Conservation (phyloP, 2,113 vertebrate species). For the Nerophis lumbriciformis region DNA sequence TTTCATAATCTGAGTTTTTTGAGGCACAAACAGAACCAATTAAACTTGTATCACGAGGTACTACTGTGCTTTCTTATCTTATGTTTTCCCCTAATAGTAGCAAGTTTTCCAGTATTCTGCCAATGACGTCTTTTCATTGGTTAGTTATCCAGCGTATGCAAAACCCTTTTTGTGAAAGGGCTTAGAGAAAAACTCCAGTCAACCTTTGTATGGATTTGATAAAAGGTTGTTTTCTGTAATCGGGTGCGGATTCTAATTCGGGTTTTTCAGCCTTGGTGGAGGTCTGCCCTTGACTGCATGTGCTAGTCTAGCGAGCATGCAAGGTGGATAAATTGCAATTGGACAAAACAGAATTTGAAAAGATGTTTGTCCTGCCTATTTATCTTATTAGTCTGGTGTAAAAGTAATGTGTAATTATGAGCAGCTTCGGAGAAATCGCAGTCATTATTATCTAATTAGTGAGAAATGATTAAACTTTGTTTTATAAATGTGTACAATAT, state of each 20-base stretch:
- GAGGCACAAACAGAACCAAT: too few relatives aligned
- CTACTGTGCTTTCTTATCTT: too few relatives aligned
- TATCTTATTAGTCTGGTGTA: background rate
- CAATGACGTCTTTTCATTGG: too few relatives aligned
- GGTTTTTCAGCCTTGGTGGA: background rate
- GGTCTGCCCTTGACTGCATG: background rate
- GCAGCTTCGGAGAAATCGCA: background rate
- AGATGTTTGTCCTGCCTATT: background rate
- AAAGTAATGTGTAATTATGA: background rate
- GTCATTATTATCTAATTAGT: background rate
- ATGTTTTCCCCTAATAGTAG: too few relatives aligned
- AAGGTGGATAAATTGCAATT: constrained; percentile 6
- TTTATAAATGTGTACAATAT: background rate
- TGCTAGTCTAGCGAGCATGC: background rate
- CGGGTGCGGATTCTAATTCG: constrained; percentile 1
- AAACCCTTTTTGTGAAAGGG: too few relatives aligned
- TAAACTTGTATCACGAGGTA: too few relatives aligned
- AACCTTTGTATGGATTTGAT: background rate
- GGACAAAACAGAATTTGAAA: background rate
- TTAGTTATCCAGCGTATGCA: too few relatives aligned
- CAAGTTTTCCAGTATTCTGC: too few relatives aligned
- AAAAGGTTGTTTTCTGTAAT: background rate
- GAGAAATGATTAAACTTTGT: background rate
- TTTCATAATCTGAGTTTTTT: too few relatives aligned
- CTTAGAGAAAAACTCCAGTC: background rate